These are phyloP conservation scores for Terrapene triunguis DNA, from an alignment of 2,113 vertebrate species.

Conservation along the genomic window DNA sequence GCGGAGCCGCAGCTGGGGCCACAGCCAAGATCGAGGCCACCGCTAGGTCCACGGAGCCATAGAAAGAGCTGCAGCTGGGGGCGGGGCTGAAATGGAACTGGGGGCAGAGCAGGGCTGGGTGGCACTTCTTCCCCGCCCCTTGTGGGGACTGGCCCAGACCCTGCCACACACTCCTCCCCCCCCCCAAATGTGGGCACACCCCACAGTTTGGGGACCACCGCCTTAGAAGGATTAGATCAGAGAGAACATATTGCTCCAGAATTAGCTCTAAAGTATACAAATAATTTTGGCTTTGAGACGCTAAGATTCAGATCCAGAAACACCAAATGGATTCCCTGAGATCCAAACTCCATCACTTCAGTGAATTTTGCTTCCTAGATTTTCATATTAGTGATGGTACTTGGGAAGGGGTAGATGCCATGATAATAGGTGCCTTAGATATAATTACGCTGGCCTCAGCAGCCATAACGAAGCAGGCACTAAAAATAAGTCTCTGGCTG, in stretches of 20 bases:
- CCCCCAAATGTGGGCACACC: too few relatives aligned
- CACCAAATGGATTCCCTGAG: rapidly evolving
- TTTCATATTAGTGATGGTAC: rapidly evolving
- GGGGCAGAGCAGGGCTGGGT: too few relatives aligned
- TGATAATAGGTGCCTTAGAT: rapidly evolving
- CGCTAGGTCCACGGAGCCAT: too few relatives aligned
- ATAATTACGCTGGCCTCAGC: rapidly evolving
- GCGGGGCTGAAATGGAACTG: too few relatives aligned
- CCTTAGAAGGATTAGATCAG: rapidly evolving
- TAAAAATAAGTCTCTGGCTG: too few relatives aligned
- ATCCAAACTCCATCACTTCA: rapidly evolving
- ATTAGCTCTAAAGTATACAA: not conserved
- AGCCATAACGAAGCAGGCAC: rapidly evolving
- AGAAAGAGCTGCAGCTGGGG: too few relatives aligned
- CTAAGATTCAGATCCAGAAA: not conserved
- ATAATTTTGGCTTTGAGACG: not conserved
- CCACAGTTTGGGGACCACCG: too few relatives aligned
- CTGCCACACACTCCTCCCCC: too few relatives aligned
- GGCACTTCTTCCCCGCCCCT: too few relatives aligned
- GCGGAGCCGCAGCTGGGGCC: too few relatives aligned
- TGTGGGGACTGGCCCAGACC: too few relatives aligned
- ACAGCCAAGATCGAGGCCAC: too few relatives aligned
- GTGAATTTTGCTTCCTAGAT: rapidly evolving
- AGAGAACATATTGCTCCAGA: not conserved
- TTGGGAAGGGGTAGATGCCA: not conserved